phyloP scores from a whole-genome alignment of 2,113 vertebrate genomes.

The Otolemur garnettii region DNA sequence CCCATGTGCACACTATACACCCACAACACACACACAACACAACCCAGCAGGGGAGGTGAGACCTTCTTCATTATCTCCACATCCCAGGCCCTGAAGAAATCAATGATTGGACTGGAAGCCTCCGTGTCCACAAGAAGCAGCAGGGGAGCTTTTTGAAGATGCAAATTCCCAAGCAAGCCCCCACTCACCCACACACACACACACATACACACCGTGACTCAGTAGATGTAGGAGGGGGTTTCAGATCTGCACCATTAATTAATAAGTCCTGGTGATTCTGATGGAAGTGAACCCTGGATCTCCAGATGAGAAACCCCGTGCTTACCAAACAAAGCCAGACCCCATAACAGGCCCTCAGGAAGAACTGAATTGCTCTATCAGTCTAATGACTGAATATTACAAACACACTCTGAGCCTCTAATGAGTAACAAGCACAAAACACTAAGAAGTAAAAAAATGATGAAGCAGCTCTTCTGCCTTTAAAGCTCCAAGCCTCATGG shows the following conservation, averaged over 20 bases:
- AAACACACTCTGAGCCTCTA: background rate
- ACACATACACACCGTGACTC: background rate
- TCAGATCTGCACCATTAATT: background rate
- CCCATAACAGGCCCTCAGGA: background rate
- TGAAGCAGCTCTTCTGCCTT: background rate
- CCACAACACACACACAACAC: background rate
- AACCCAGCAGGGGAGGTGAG: background rate
- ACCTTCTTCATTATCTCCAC: background rate
- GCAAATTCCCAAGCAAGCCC: background rate
- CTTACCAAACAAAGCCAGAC: background rate
- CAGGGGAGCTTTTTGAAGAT: background rate
- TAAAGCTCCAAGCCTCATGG: background rate
- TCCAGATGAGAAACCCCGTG: background rate
- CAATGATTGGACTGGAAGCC: background rate
- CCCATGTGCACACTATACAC: background rate
- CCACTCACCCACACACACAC: rapidly evolving
- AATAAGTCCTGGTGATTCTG: background rate
- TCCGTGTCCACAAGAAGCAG: background rate
- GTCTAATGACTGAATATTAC: background rate
- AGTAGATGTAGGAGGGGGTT: background rate
- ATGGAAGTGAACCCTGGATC: background rate
- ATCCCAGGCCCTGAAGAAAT: background rate
- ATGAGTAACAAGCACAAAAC: background rate
- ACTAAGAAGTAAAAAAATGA: background rate
- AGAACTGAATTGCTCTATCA: background rate